phyloP scores from a whole-genome alignment of 2,797 vertebrate species.

The Pelodytes ibericus region DNA sequence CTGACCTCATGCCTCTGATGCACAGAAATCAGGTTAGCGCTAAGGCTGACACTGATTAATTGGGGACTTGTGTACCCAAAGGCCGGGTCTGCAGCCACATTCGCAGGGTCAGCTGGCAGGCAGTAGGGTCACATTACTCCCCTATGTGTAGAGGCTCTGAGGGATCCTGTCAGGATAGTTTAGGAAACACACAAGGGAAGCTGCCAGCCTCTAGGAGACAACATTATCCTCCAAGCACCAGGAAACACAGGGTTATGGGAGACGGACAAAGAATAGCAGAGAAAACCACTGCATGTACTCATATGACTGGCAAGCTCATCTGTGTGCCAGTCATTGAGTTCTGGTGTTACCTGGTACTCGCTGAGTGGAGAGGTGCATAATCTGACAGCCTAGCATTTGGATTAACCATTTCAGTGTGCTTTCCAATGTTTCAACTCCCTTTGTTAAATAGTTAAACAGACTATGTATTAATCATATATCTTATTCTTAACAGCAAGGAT shows the following conservation, averaged over 20 bases:
- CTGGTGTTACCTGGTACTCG: constrained; percentile 1
- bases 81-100: constrained; percentile 54
- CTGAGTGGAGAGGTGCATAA: not conserved
- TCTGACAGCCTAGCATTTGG: too few species aligned
- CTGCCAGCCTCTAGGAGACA: constrained; percentile 54
- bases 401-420: too few species aligned
- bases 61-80: constrained; percentile 54
- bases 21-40: constrained; percentile 55
- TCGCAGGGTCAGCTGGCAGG: constrained; percentile 51
- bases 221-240: constrained; percentile 41
- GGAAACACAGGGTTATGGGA: constrained; percentile 16
- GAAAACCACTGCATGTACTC: constrained; percentile 20
- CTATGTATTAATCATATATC: too few species aligned
- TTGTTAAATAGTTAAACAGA: too few species aligned
- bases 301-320: not conserved
- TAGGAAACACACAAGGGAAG: constrained; percentile 50
- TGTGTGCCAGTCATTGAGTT: constrained; percentile 1
- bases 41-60: constrained; percentile 56
- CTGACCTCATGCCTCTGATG: constrained; percentile 51
- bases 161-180: constrained; percentile 55
- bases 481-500: too few species aligned
- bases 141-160: constrained; percentile 49
- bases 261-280: constrained; percentile 22
- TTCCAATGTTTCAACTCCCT: too few species aligned
- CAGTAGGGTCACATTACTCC: constrained; percentile 53